A percentile compares a stretch with the other conserved stretches of the same genome.
phyloP scores from a whole-genome alignment of 2,797 vertebrate species.

The Nyctibius grandis region DNA sequence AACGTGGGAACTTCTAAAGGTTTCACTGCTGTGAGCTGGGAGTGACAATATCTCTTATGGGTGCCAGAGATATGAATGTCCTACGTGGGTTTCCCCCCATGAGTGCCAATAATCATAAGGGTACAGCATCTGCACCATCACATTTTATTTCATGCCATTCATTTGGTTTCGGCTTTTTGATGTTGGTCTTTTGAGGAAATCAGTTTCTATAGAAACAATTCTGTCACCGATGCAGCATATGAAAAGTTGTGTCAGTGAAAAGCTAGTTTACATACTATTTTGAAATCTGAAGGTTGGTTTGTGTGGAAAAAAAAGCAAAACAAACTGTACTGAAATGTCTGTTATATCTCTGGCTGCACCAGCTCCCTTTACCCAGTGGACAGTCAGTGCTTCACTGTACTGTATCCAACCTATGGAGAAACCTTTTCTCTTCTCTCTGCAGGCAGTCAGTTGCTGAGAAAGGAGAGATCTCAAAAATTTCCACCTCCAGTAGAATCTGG shows the following conservation, averaged over 20 bases:
- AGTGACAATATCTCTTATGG: background rate
- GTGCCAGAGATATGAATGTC: background rate
- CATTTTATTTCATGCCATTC: conserved; percentile 1
- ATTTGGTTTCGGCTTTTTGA: background rate
- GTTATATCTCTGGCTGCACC: background rate
- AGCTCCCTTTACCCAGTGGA: background rate
- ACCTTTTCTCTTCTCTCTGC: background rate
- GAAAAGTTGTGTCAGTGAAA: background rate
- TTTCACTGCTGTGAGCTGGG: background rate
- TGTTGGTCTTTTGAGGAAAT: background rate
- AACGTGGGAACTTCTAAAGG: background rate
- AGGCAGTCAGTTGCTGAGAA: background rate
- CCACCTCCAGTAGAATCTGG: background rate
- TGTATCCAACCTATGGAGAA: background rate
- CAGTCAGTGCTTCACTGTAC: background rate
- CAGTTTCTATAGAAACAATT: conserved; percentile 7
- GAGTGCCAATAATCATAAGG: conserved; percentile 21
- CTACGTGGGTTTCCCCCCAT: background rate
- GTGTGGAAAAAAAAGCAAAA: background rate
- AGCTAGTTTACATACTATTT: background rate
- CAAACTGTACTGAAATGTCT: background rate
- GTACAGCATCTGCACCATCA: background rate
- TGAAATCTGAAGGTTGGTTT: background rate
- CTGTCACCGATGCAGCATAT: background rate
- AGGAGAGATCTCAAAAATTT: background rate